Percentiles rank a stretch among this genome's conserved stretches.
Conservation (phyloP, 2,888 invertebrate genomes). For the Callyntrura guangdongensis region DNA sequence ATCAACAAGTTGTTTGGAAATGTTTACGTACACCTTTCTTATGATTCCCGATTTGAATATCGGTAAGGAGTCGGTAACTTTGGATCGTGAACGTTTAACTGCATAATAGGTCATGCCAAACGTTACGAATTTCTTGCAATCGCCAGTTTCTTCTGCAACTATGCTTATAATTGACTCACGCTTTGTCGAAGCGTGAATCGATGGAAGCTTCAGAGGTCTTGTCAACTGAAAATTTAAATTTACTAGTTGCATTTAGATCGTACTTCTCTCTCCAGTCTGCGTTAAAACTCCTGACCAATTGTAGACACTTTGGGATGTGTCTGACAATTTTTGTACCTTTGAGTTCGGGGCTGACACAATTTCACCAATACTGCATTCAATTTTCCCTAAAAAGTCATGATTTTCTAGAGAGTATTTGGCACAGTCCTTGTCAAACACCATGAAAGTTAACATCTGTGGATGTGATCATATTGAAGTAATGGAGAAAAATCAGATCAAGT, state of each 20-base stretch:
- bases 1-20: conserved; percentile 86
- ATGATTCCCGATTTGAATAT: not conserved
- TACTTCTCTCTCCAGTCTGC: not conserved
- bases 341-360: conserved; percentile 85
- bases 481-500: too few relatives aligned
- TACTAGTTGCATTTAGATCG: not conserved
- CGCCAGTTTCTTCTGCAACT: conserved; percentile 86
- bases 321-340: conserved; percentile 67
- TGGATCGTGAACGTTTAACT: not conserved
- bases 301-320: not conserved
- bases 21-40: conserved; percentile 84
- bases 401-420: conserved; percentile 85
- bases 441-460: conserved; percentile 86
- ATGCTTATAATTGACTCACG: conserved; percentile 84
- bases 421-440: conserved; percentile 86
- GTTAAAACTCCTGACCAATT: too few relatives aligned
- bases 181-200: conserved; percentile 63
- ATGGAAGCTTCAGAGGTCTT: conserved; percentile 63
- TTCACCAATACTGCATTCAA: conserved; percentile 88
- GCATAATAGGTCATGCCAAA: conserved; percentile 85
- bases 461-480: too few relatives aligned
- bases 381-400: conserved; percentile 87
- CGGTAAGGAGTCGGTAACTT: not conserved
- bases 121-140: conserved; percentile 85
- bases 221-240: conserved; percentile 66